Evolutionary conservation across 2,888 invertebrate species (phyloP).

Genomic region (Imbricaverruca yamaguchii): DNA sequence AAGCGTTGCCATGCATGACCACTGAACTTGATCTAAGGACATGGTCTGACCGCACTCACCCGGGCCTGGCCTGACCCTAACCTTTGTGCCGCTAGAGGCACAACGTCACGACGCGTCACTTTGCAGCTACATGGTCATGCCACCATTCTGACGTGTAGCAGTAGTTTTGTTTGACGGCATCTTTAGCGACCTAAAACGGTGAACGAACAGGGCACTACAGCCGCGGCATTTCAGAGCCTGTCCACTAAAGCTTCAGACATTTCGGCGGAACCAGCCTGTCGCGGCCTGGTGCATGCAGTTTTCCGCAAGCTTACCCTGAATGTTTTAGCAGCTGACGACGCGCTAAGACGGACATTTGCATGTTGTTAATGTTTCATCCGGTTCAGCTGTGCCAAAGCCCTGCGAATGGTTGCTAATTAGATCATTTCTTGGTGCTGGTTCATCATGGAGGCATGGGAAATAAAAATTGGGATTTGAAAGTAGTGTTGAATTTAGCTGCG

Average conservation of each 20-base stretch:
- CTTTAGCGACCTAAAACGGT: neutral
- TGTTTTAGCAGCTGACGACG: neutral
- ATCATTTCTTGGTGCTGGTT: neutral
- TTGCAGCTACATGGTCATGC: no score
- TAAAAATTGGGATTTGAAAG: neutral
- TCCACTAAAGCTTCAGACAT: neutral
- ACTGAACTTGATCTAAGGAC: no score
- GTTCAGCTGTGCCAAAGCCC: slow-evolving; percentile 4
- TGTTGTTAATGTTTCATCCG: slow-evolving; percentile 15
- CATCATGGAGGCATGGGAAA: neutral
- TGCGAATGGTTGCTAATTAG: neutral
- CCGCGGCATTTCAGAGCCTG: neutral
- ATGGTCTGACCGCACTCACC: no score
- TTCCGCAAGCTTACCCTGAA: neutral
- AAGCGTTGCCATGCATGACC: no score
- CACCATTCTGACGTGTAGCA: neutral
- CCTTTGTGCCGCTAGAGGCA: no score
- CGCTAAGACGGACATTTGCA: neutral
- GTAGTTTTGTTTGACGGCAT: neutral
- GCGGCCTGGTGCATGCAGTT: neutral
- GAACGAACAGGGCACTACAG: neutral
- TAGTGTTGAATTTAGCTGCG: no score
- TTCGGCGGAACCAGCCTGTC: neutral
- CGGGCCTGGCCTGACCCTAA: no score
- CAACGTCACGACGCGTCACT: no score